These are phyloP conservation scores for Criorhina ranunculi DNA, from an alignment of 2,888 invertebrate genomes.

Conservation along the genomic window DNA sequence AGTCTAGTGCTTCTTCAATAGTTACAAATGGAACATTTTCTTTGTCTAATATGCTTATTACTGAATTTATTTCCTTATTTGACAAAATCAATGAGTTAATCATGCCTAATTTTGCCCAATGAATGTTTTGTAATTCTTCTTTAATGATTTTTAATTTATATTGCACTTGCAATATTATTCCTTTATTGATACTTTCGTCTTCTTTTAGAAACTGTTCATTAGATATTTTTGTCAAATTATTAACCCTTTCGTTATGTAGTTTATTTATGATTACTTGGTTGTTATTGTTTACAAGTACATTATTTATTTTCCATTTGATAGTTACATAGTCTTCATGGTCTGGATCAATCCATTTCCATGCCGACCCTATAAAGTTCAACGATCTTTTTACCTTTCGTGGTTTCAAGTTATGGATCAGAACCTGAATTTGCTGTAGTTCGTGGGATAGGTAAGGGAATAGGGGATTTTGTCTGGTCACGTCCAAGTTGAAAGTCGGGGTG, in stretches of 20 bases:
- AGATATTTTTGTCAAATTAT: no score
- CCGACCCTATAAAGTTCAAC: conserved; percentile 25
- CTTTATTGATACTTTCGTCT: no score
- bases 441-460: conserved; percentile 15
- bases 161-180: no score
- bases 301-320: no score
- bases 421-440: conserved; percentile 16
- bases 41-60: conserved; percentile 29
- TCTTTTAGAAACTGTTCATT: no score
- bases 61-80: conserved; percentile 45
- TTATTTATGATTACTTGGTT: no score
- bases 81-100: conserved; percentile 59
- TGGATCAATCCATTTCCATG: conserved; percentile 29
- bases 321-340: no score
- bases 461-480: not conserved
- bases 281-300: no score
- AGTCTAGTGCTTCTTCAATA: conserved; percentile 55
- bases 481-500: not conserved
- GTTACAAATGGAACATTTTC: conserved; percentile 39
- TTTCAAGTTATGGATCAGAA: conserved; percentile 15
- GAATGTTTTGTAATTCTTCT: no score
- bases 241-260: no score
- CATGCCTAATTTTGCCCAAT: no score
- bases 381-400: conserved; percentile 33
- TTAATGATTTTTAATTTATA: no score